Percentiles rank a stretch among this genome's conserved stretches.
phyloP scores from a whole-genome alignment of 2,888 invertebrate species.

The Leucoma salicis region DNA sequence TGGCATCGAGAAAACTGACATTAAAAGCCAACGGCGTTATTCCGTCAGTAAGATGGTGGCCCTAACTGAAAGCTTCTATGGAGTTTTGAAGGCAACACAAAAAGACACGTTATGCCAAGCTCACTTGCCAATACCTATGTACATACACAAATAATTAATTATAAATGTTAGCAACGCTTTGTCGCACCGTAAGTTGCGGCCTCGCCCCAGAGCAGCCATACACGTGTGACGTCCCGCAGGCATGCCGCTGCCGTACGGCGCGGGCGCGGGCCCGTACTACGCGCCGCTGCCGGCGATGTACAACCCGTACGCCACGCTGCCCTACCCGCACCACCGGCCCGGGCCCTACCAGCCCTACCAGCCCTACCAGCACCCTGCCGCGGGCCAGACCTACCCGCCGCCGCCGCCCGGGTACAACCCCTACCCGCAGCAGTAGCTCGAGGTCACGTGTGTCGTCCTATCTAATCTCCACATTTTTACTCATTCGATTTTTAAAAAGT shows the following conservation, averaged over 20 bases:
- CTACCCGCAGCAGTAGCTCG: constrained; percentile 54
- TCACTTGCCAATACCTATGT: no score
- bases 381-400: constrained; percentile 33
- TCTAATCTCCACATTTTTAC: background rate
- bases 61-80: no score
- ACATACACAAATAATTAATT: no score
- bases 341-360: constrained; percentile 70
- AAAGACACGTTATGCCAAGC: no score
- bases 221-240: constrained; percentile 36
- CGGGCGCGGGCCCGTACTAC: constrained; percentile 84
- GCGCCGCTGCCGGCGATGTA: constrained; percentile 92
- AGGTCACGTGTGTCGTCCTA: no score
- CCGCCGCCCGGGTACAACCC: constrained; percentile 60
- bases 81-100: no score
- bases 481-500: background rate
- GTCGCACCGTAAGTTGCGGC: constrained; percentile 75
- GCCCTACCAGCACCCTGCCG: constrained; percentile 52
- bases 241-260: constrained; percentile 74
- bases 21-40: no score
- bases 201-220: background rate
- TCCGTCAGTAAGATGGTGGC: no score
- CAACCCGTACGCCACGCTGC: constrained; percentile 93
- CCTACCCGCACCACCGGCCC: constrained; percentile 86
- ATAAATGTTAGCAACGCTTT: no score
- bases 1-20: no score